Percentiles rank a stretch among this genome's conserved stretches.
phyloP scores from a whole-genome alignment of 2,113 vertebrate genomes.

The Pachycephala philippinensis region DNA sequence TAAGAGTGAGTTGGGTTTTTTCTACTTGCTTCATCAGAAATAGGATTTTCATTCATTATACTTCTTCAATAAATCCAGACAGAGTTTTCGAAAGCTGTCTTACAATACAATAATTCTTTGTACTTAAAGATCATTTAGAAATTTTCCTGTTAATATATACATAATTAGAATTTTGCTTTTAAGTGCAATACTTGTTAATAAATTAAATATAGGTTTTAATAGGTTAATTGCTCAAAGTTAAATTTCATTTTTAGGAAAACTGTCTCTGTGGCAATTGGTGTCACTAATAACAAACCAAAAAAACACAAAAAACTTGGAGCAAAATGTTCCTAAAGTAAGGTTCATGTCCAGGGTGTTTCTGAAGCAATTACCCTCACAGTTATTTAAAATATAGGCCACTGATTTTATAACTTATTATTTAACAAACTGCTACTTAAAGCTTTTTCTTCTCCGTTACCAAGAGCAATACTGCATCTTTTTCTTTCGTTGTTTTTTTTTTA shows the following conservation, averaged over 20 bases:
- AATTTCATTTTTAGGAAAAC: background rate
- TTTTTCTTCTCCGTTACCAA: background rate
- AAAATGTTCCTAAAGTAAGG: background rate
- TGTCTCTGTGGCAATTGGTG: background rate
- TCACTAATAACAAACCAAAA: background rate
- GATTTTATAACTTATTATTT: background rate
- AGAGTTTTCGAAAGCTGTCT: background rate
- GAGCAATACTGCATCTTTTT: background rate
- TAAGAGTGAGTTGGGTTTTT: background rate
- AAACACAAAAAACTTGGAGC: background rate
- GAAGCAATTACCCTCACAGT: background rate
- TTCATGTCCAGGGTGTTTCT: background rate
- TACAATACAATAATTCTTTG: background rate
- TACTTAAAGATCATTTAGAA: background rate
- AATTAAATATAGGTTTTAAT: background rate
- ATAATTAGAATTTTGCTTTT: background rate
- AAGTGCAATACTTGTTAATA: background rate
- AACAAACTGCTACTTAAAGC: background rate
- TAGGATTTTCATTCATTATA: background rate
- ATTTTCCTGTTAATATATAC: background rate
- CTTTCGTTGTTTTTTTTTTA: background rate
- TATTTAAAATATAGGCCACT: background rate
- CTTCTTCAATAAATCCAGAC: background rate
- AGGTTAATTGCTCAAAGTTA: background rate
- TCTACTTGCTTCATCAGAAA: background rate